Percentiles rank a stretch among this genome's conserved stretches.
Evolutionary conservation across 2,888 invertebrate species (phyloP).

Genomic region (Alsophila aescularia): DNA sequence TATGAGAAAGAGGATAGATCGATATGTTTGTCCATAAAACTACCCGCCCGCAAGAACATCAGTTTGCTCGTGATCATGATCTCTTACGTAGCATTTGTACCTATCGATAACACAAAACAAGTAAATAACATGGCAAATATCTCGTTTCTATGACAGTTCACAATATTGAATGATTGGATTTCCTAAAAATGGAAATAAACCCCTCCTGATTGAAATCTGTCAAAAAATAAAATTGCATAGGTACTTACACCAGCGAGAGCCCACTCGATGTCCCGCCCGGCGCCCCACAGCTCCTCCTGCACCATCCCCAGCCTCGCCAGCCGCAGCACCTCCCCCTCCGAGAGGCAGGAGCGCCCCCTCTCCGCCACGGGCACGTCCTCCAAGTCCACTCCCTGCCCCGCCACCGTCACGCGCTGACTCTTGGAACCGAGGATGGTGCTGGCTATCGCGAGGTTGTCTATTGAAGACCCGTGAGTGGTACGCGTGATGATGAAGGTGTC

Average conservation of each 20-base stretch:
- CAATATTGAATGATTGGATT: too few relatives aligned
- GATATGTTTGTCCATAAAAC: too few relatives aligned
- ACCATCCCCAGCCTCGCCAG: conserved; percentile 79
- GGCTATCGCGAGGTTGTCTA: conserved; percentile 68
- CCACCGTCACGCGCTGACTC: conserved; percentile 72
- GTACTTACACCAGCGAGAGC: conserved; percentile 85
- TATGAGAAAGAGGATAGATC: too few relatives aligned
- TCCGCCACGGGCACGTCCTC: conserved; percentile 69
- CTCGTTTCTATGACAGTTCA: too few relatives aligned
- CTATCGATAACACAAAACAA: too few relatives aligned
- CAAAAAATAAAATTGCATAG: neutral
- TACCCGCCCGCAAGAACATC: too few relatives aligned
- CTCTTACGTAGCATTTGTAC: too few relatives aligned
- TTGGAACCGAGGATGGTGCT: conserved; percentile 83
- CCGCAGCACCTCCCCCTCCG: conserved; percentile 78
- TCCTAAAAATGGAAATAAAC: too few relatives aligned
- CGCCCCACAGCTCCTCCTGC: conserved; percentile 88
- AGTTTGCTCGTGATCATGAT: too few relatives aligned
- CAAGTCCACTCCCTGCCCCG: conserved; percentile 65
- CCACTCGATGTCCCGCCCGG: conserved; percentile 92
- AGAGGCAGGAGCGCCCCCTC: conserved; percentile 78
- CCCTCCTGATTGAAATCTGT: too few relatives aligned
- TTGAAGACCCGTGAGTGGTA: conserved; percentile 56
- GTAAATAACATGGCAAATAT: too few relatives aligned
- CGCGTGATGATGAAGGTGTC: conserved; percentile 87